Base-by-base conservation (phyloP, 1,140 invertebrate species). In the Papilio aristodemus region DNA sequence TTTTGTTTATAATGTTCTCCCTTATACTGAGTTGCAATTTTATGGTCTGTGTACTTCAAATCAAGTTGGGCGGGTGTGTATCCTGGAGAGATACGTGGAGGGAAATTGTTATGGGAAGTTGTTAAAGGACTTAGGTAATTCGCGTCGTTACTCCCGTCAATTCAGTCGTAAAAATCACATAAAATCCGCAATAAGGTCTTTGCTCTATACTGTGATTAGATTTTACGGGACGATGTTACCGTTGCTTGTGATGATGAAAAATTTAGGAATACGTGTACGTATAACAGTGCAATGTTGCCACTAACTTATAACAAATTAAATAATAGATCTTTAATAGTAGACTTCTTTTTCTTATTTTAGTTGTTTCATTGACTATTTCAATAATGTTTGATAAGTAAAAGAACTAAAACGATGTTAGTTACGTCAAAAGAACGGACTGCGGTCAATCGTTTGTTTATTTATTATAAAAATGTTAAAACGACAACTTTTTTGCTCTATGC, bases 31-130 rank as follows among this genome's bases (percentile, higher is more conserved):
- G 22, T 22, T 54, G 46, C 8, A 54, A 54, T 54, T 54, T 54
- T 22, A 54, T 54, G 46, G 46, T 54, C 46, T 25, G 19, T 0
- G 46, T 22, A 54, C 46, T 54, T 54, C 46, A 54, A 54, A 25
- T 54, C 46, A 54, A 54, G 46, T 22, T 54, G 43, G 8, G 43
- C 17, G 43, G 4, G 37, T 9, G 38, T 25, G 46, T 46, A 46
- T 54, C 46, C 22, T 54, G 19, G 0, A 13, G 46, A 54, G 46
- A 54, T 46, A 46, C 27, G 43, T 22, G 38, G 4, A 39, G 46
- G 46, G 46, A 50, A 50, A 54, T 54, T 54, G 46, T 54, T 54
- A 54, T 54, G 19, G 22, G 46, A 54, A 54, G 46, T 54, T 54
- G 46, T 54, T 54, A 11, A 54, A 54, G 19, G 22, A 19, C 46